Conservation (phyloP, 2,888 invertebrate species). For the Synergus umbraculus region DNA sequence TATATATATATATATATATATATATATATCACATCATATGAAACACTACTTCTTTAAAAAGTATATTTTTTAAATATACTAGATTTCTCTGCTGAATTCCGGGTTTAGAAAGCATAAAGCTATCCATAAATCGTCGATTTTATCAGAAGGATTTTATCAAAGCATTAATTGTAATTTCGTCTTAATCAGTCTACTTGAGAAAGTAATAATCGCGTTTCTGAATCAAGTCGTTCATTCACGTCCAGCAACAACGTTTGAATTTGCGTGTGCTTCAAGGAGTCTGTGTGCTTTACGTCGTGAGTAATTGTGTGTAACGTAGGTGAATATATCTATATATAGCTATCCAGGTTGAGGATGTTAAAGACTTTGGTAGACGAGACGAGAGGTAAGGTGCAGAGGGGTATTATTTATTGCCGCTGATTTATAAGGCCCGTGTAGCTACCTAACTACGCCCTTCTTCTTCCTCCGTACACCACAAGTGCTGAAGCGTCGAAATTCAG, state of each 20-base stretch:
- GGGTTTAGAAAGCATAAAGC: neutral
- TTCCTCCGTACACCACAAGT: constrained; percentile 43
- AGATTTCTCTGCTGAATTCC: neutral
- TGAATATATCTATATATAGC: constrained; percentile 23
- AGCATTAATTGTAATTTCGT: constrained; percentile 36
- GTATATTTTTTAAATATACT: neutral
- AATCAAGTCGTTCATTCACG: constrained; percentile 41
- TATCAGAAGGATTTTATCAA: constrained; percentile 22
- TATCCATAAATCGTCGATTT: constrained; percentile 10
- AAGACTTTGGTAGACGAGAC: constrained; percentile 59
- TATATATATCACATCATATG: neutral
- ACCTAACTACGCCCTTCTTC: constrained; percentile 54
- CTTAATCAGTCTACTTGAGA: constrained; percentile 39
- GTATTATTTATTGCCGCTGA: constrained; percentile 66
- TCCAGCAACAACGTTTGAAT: constrained; percentile 38
- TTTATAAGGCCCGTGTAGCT: constrained; percentile 61
- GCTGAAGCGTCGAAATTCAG: constrained; percentile 51
- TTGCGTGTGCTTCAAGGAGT: constrained; percentile 37
- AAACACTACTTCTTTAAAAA: neutral
- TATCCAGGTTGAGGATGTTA: constrained; percentile 52
- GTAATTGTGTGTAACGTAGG: constrained; percentile 24
- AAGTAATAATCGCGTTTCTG: constrained; percentile 38
- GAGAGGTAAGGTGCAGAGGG: constrained; percentile 48
- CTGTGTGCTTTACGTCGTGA: constrained; percentile 16
- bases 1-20: neutral